Conservation (phyloP, 1,140 invertebrate species). For the Lasaia peninsularis region DNA sequence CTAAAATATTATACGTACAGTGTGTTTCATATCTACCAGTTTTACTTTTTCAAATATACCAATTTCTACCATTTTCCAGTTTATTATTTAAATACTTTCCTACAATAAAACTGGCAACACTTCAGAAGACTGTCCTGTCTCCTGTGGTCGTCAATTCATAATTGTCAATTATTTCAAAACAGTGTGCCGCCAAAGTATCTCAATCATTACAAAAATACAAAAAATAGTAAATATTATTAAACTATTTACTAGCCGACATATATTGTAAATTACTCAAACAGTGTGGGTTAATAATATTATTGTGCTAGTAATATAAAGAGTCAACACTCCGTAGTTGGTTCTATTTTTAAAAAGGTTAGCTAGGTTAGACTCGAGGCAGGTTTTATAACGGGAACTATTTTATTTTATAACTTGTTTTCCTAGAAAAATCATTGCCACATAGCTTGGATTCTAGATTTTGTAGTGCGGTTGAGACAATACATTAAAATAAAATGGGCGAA, state of each 20-base stretch:
- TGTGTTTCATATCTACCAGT: no score
- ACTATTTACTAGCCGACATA: background rate
- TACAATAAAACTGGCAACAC: no score
- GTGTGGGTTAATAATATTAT: conserved; percentile 17
- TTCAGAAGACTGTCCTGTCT: no score
- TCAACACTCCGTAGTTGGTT: conserved; percentile 25
- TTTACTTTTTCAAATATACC: no score
- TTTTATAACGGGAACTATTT: conserved; percentile 19
- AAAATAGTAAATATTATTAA: background rate
- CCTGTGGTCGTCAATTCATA: no score
- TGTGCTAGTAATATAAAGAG: conserved; percentile 33
- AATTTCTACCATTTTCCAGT: no score
- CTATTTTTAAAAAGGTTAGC: conserved; percentile 19
- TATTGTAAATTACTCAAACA: conserved; percentile 10
- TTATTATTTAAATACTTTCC: no score
- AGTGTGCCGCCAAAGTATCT: background rate
- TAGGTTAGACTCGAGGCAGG: conserved; percentile 17
- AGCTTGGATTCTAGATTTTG: background rate
- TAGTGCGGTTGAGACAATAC: background rate
- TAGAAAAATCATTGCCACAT: background rate
- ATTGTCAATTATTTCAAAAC: background rate
- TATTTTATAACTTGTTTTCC: conserved; percentile 9
- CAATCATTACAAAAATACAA: background rate
- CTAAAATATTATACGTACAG: no score
- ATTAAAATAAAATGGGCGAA: conserved; percentile 46